Conservation (phyloP, 2,888 invertebrate genomes). For the Pycnomerus fuliginosus region DNA sequence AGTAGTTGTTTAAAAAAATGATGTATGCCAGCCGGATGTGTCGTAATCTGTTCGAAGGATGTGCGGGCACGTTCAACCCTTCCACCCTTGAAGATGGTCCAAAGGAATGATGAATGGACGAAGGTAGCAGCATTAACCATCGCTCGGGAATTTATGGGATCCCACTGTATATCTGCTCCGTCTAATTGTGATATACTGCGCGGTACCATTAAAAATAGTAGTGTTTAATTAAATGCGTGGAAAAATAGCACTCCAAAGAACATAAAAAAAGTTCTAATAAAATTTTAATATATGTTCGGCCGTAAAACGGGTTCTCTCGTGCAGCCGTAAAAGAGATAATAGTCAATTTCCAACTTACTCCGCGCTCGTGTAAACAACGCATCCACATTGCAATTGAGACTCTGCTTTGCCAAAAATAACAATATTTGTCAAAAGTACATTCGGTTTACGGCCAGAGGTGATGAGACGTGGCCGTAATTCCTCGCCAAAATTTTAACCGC, state of each 20-base stretch:
- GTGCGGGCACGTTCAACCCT: conserved; percentile 15
- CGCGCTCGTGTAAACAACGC: conserved; percentile 6
- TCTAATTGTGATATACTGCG: conserved; percentile 19
- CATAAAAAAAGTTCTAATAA: conserved; percentile 6
- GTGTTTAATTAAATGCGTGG: conserved; percentile 14
- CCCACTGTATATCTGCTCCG: conserved; percentile 6
- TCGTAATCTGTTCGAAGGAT: conserved; percentile 12
- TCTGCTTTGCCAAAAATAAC: conserved; percentile 26
- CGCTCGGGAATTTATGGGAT: conserved; percentile 1
- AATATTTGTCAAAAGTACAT: conserved; percentile 30
- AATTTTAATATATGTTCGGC: conserved; percentile 10
- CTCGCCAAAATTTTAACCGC: no score
- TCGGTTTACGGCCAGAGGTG: conserved; percentile 24
- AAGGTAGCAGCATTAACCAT: no score
- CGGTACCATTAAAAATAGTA: conserved; percentile 5
- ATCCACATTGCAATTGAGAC: conserved; percentile 11
- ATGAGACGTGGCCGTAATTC: conserved; percentile 10
- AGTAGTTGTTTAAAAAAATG: conserved; percentile 12
- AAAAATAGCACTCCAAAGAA: conserved; percentile 22
- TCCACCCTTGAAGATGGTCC: not conserved
- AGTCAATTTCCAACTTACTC: conserved; percentile 8
- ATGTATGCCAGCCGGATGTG: conserved; percentile 10
- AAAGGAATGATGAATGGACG: no score
- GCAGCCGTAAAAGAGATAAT: conserved; percentile 6
- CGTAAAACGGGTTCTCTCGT: conserved; percentile 4